A percentile compares a stretch with the other conserved stretches of the same genome.
Conservation (phyloP, 1,140 invertebrate species). For the Zaprionus ornatus region DNA sequence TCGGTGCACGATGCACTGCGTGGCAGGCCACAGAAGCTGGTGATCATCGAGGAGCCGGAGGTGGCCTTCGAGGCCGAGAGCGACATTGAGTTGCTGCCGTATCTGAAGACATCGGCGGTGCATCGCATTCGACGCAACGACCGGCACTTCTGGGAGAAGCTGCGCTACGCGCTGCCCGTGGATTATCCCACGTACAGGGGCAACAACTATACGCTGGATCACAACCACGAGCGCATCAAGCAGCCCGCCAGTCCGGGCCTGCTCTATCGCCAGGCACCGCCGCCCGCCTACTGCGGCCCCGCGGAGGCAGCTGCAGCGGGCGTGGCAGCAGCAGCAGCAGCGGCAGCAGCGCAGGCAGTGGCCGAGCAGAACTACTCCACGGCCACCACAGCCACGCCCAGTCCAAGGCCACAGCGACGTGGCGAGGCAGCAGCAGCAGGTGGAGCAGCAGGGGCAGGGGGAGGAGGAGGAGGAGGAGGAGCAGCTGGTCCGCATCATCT, state of each 20-base stretch:
- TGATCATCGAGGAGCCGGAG: conserved; percentile 92
- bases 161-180: conserved; percentile 93
- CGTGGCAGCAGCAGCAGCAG: conserved; percentile 36
- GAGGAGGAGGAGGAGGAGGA: not conserved
- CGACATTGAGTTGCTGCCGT: conserved; percentile 93
- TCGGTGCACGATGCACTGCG: conserved; percentile 93
- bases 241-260: conserved; percentile 85
- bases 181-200: conserved; percentile 85
- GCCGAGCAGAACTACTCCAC: conserved; percentile 86
- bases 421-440: conserved; percentile 80
- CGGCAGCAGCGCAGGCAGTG: conserved; percentile 64
- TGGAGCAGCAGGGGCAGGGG: not conserved
- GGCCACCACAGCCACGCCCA: conserved; percentile 87
- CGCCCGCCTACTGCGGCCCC: conserved; percentile 83
- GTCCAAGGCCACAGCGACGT: conserved; percentile 86
- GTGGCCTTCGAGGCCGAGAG: conserved; percentile 89
- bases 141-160: conserved; percentile 95
- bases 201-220: conserved; percentile 87
- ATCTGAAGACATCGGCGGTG: conserved; percentile 93
- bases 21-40: conserved; percentile 91
- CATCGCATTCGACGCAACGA: conserved; percentile 93
- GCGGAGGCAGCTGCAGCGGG: conserved; percentile 67
- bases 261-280: conserved; percentile 81
- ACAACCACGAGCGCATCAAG: conserved; percentile 86
- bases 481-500: conserved; percentile 47